Base-by-base conservation (phyloP, 1,140 invertebrate genomes). In the Calliopsis andreniformis region DNA sequence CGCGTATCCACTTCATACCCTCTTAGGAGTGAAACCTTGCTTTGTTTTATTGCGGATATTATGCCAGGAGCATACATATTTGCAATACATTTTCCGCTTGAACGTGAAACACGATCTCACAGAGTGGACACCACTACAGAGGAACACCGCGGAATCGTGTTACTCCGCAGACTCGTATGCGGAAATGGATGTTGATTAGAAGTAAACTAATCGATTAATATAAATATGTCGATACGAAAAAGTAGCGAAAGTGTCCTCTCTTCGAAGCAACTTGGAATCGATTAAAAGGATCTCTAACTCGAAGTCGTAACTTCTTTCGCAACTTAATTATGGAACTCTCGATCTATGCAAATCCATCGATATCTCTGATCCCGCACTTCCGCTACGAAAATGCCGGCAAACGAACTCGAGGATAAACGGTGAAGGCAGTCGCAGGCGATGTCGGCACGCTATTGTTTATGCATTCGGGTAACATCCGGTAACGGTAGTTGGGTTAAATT, bases 51-150 rank as follows among this genome's bases (percentile, higher is more conserved):
- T 35, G 62, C 45, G 71, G 49, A 67, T 56, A 75, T 75, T 75
- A 75, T 75, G 71, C 71, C 71, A 67, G 62, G 71, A 67, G 63
- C 62, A 39, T 62, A 20, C 49, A 45, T 56, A 67, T 67, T 55
- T 56, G 51, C 62, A n/a, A 67, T 75, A 67, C 51, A 16, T 75
- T 75, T 75, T 28, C 49, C 51, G 28, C 20, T 56, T 35, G 20
- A 75, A 45, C 62, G 71, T 75, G 71, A 67, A 75, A 75, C 62
- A 56, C 51, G 71, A 75, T 75, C 71, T 47, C 18, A n/a, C n/a
- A 7, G 16, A 2, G 39, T 42, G n/a, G 28, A 20, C 39, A 39
- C 12, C 12, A n/a, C 14, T 7, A 5, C 35, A 42, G 51, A 72
- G 62, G 67, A 45, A 51, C 51, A 35, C 20, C 71, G 62, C 6